These are phyloP conservation scores for Macrocentrus cingulum DNA, from an alignment of 1,140 invertebrate genomes.

Conservation along the genomic window DNA sequence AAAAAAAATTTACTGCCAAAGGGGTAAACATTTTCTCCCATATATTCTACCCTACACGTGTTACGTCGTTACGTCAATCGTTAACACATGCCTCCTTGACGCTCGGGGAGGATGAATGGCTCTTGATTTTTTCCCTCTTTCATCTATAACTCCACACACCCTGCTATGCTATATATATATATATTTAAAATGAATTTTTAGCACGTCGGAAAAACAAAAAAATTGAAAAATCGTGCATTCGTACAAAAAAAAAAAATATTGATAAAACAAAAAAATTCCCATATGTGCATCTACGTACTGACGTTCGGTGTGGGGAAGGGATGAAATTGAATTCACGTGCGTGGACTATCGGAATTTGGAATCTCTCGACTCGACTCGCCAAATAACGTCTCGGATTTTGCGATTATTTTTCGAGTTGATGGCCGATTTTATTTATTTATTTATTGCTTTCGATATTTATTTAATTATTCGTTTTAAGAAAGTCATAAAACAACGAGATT, in stretches of 20 bases:
- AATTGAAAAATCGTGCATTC: too few species aligned
- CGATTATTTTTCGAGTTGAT: too few species aligned
- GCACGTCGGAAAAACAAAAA: too few species aligned
- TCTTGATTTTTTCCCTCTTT: conserved; percentile 9
- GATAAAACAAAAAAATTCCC: conserved; percentile 1
- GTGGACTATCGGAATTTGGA: conserved; percentile 5
- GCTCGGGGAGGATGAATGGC: conserved; percentile 9
- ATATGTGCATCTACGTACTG: too few species aligned
- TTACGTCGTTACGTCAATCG: conserved; percentile 41
- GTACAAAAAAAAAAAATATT: conserved; percentile 9
- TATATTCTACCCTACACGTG: conserved; percentile 34
- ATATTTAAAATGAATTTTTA: too few species aligned
- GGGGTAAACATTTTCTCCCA: too few species aligned
- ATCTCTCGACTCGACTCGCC: conserved; percentile 2
- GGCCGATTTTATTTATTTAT: too few species aligned
- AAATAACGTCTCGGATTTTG: conserved; percentile 8
- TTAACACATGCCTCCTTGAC: conserved; percentile 35
- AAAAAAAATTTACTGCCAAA: too few species aligned
- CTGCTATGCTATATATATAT: too few species aligned
- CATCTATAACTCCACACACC: neutral
- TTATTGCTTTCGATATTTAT: too few species aligned
- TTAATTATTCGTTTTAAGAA: too few species aligned
- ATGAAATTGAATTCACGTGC: conserved; percentile 17
- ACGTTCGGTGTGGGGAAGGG: neutral
- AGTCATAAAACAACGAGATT: too few species aligned